Evolutionary conservation across 2,797 vertebrate genomes (phyloP).

Genomic region (Coregonus sp.): DNA sequence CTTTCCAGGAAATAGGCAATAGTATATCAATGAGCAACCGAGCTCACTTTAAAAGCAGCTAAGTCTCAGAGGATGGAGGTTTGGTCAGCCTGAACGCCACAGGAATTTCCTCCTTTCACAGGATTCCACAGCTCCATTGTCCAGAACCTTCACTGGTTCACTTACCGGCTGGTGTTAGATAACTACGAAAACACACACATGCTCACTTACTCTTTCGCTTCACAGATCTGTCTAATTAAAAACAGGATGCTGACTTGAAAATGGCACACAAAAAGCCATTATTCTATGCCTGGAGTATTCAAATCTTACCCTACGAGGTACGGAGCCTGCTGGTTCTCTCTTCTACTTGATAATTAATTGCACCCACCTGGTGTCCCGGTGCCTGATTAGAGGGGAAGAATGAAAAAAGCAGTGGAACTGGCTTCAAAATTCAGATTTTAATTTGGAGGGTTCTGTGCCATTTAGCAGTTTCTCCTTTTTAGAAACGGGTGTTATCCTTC

Average conservation of each 20-base stretch:
- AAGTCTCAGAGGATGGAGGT: background rate
- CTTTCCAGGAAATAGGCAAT: background rate
- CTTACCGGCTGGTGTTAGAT: slow-evolving; percentile 5
- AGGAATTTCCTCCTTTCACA: slow-evolving; percentile 20
- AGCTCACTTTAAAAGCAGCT: background rate
- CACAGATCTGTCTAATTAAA: slow-evolving; percentile 4
- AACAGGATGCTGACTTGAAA: slow-evolving; percentile 24
- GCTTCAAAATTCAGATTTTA: background rate
- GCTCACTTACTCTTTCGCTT: slow-evolving; percentile 11
- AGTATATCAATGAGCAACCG: background rate
- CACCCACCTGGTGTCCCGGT: too few species aligned
- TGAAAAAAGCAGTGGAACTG: too few species aligned
- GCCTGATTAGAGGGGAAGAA: too few species aligned
- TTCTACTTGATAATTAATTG: too few species aligned
- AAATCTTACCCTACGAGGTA: background rate
- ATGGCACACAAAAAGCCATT: slow-evolving; percentile 36
- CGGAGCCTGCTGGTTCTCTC: too few species aligned
- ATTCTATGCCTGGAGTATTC: background rate
- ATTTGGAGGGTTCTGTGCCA: too few species aligned
- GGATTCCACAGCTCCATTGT: slow-evolving; percentile 9
- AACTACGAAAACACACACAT: slow-evolving; percentile 9
- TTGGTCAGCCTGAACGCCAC: slow-evolving; percentile 1
- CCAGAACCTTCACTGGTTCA: slow-evolving; percentile 6
- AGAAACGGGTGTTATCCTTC: background rate
- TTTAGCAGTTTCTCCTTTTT: background rate